These are phyloP conservation scores for Peribatodes rhomboidaria DNA, from an alignment of 2,888 invertebrate genomes.

Conservation along the genomic window DNA sequence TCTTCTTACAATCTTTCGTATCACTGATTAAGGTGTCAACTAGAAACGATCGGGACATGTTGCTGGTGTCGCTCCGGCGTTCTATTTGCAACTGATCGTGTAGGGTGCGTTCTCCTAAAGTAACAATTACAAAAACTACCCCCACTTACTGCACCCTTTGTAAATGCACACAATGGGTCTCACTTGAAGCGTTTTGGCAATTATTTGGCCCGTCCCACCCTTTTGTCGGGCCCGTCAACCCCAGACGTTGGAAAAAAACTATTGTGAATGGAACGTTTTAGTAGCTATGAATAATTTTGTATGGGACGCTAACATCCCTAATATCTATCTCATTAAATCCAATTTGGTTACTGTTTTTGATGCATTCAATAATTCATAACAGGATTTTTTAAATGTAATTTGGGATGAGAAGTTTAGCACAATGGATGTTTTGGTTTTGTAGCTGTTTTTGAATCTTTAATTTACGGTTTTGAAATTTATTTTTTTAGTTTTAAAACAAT, in stretches of 20 bases:
- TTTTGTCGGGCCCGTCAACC: constrained; percentile 84
- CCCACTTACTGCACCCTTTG: constrained; percentile 85
- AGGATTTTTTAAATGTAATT: constrained; percentile 45
- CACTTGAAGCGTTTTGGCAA: constrained; percentile 86
- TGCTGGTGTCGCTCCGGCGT: constrained; percentile 57
- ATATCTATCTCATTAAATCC: constrained; percentile 85
- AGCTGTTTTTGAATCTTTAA: constrained; percentile 10
- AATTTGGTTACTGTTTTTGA: constrained; percentile 80
- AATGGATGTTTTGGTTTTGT: constrained; percentile 31
- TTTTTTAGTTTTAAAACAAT: too few species aligned
- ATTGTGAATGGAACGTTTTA: constrained; percentile 82
- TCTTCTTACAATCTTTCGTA: constrained; percentile 80
- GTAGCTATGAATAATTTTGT: constrained; percentile 86
- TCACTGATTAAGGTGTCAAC: constrained; percentile 93
- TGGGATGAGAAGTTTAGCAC: constrained; percentile 27
- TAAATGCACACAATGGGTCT: constrained; percentile 83
- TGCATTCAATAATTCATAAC: constrained; percentile 58
- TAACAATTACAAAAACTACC: constrained; percentile 86
- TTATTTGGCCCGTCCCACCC: constrained; percentile 85
- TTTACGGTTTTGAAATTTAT: too few species aligned
- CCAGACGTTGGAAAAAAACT: constrained; percentile 76
- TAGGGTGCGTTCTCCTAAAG: constrained; percentile 71
- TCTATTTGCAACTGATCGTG: constrained; percentile 69
- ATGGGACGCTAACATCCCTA: constrained; percentile 80
- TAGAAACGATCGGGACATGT: constrained; percentile 93